Base-by-base conservation (phyloP, 2,797 vertebrate genomes). In the Sebastes matsubarae region DNA sequence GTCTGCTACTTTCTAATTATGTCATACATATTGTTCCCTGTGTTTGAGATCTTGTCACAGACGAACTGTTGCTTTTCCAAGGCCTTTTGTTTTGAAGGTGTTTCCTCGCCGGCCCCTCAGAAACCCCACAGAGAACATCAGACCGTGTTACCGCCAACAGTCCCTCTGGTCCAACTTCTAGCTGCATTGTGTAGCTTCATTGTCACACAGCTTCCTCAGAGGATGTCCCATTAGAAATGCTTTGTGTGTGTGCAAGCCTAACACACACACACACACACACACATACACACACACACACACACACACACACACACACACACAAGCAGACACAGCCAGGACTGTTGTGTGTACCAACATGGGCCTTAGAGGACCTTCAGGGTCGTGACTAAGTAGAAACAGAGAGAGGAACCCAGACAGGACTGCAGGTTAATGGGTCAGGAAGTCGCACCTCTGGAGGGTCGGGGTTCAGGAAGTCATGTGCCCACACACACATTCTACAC, bases 171-270 rank as follows among this genome's bases (percentile, higher is more conserved):
- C 68, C 22, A 18, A 75, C 81, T 86, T 63, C 68, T 55, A 52
- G 79, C 71, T 71, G 70, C 79, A 84, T 86, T 90, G 80, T 87
- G 67, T 68, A 22, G 75, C 76, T 75, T 77, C 86, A 94, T 93
- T 94, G 94, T 93, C 81, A 87, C 72, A 32, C 68, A 12, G 75
- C 80, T 95, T 95, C 94, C 94, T 94, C 81, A 89, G 74, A 94
- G 94, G 92, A 95, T 93, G 87, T 94, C 69, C 75, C 81, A 84
- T 83, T 75, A 87, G 86, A 85, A 86, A 80, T 46, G 59, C 76
- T 89, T 85, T 85, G 77, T 91, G 86, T 72, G 52, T 72, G 52
- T 71, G 25, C 42, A 73, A 30, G 30, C 22, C 57, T 10, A 38
- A 38, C 55, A n/a, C 70, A 77, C 38, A 59, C 77, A 36, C 34